Evolutionary conservation across 2,113 vertebrate genomes (phyloP).

Genomic region (Phodopus roborovskii): DNA sequence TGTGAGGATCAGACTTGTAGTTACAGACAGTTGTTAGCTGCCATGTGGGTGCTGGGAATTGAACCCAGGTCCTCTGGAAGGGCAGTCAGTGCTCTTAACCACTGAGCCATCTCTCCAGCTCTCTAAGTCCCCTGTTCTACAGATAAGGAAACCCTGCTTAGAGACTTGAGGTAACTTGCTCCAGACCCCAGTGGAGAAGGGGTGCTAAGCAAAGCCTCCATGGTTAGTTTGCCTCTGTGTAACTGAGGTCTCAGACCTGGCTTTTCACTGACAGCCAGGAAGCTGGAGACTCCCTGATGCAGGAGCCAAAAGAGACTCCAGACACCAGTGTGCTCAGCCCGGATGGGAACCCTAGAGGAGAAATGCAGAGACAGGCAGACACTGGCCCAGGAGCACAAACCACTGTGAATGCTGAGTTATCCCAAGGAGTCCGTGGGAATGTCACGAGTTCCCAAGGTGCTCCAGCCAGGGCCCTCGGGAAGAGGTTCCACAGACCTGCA

Average conservation of each 20-base stretch:
- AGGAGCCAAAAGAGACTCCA: neutral
- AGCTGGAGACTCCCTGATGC: neutral
- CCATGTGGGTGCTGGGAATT: too few relatives aligned
- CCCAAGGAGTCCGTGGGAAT: conserved; percentile 35
- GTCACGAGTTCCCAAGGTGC: conserved; percentile 3
- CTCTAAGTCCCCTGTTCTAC: neutral
- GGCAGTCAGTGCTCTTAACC: too few relatives aligned
- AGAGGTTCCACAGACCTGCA: conserved; percentile 49
- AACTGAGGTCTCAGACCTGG: neutral
- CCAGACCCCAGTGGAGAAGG: neutral
- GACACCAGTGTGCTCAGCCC: neutral
- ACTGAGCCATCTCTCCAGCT: too few relatives aligned
- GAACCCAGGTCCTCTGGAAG: too few relatives aligned
- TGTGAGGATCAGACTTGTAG: too few relatives aligned
- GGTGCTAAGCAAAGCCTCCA: neutral
- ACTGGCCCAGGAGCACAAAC: neutral
- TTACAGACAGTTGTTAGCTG: too few relatives aligned
- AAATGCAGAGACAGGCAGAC: neutral
- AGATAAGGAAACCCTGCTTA: neutral
- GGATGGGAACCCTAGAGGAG: neutral
- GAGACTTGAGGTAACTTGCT: neutral
- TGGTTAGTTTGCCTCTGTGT: neutral
- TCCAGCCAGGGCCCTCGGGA: neutral
- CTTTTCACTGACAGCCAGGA: too few relatives aligned
- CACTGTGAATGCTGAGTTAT: conserved; percentile 60